phyloP scores from a whole-genome alignment of 2,797 vertebrate genomes.

The Phataginus tricuspis region DNA sequence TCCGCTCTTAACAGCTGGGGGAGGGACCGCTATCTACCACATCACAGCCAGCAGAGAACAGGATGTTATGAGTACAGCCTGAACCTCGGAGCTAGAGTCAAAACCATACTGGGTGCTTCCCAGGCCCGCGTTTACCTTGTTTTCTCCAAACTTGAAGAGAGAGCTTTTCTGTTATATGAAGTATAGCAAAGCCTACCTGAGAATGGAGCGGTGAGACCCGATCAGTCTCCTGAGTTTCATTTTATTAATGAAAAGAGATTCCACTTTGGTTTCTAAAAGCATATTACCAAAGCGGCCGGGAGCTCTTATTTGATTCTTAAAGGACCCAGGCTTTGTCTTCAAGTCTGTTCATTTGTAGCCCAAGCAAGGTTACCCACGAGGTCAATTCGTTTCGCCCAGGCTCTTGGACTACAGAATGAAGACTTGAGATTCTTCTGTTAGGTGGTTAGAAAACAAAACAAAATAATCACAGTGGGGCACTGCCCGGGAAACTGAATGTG shows the following conservation, averaged over 20 bases:
- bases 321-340: not conserved
- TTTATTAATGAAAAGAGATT: slow-evolving; percentile 49
- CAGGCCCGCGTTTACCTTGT: slow-evolving; percentile 69
- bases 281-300: not conserved
- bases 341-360: not conserved
- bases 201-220: not conserved
- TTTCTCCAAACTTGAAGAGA: slow-evolving; percentile 67
- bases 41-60: slow-evolving; percentile 70
- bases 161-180: slow-evolving; percentile 49
- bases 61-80: slow-evolving; percentile 83
- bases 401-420: not conserved
- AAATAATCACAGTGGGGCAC: not conserved
- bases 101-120: slow-evolving; percentile 68
- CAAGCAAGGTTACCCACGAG: not conserved
- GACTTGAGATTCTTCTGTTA: not conserved
- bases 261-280: not conserved
- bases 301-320: not conserved
- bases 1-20: slow-evolving; percentile 31
- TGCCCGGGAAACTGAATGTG: not conserved
- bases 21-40: slow-evolving; percentile 66
- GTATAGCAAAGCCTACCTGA: slow-evolving; percentile 54
- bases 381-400: not conserved
- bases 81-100: slow-evolving; percentile 78
- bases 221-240: slow-evolving; percentile 31
- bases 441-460: not conserved